Base-by-base conservation (phyloP, 2,797 vertebrate species). In the Parauchenoglanis ngamensis region DNA sequence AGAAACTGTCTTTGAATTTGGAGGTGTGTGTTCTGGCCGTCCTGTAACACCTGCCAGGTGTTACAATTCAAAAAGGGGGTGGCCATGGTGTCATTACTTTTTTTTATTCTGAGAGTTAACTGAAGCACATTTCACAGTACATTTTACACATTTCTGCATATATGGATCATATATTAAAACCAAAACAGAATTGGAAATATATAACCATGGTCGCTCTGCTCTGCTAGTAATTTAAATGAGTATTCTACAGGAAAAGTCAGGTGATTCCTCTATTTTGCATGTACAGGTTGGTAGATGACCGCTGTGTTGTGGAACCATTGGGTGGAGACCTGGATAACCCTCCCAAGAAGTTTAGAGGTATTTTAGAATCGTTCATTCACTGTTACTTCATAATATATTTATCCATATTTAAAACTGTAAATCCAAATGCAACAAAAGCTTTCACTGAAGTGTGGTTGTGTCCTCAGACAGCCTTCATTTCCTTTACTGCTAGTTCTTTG, bases 341-440 rank as follows among this genome's bases (percentile, higher is more conserved):
- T 0, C 98, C 98, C 5, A 99, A 99, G 94, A 99, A 99, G 90
- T 99, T 99, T 92, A 96, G 98, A 97, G 98, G 98, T 99, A 92
- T 86, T 57, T 82, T 61, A 25, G 12, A 0, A 10, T 76, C 10
- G 84, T 83, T 72, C 0, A 46, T 65, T 54, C 57, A 40, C 23
- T 57, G 10, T 57, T 52, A 8, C 19, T 54, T 31, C 10, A 12
- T n/a, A 21, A 13, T 72, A 0, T 19, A 44, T 73, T 84, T 10
- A n/a, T 61, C 3, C 23, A 11, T n/a, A 25, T n/a, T 25, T 44
- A 77, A 28, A 25, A 65, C 15, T 75, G n/a, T 65, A 23, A 73
- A 77, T 23, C 0, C 1, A 49, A 82, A 67, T 46, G 11, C 7
- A 82, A 28, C 46, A n/a, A n/a, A 81, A 25, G 4, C 17, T 79